A percentile compares a stretch with the other conserved stretches of the same genome.
These are phyloP conservation scores for Panthera tigris DNA, from an alignment of 2,113 vertebrate genomes.

Conservation along the genomic window DNA sequence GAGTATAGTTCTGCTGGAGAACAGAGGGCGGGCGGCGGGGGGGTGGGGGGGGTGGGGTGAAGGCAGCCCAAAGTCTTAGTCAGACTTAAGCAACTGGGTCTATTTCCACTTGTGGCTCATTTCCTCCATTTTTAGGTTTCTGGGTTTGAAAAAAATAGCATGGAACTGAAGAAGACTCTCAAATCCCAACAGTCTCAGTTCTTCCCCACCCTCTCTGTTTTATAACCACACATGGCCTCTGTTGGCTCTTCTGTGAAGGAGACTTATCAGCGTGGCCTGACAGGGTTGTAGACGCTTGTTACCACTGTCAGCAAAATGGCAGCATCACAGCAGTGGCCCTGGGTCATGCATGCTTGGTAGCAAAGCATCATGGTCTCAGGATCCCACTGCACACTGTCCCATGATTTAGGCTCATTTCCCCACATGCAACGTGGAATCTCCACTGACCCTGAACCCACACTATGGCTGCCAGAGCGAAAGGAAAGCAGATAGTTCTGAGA, in stretches of 20 bases:
- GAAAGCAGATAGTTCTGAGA: not conserved
- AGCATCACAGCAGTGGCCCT: not conserved
- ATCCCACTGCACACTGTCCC: not conserved
- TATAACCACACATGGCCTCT: not conserved
- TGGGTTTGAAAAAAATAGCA: constrained; percentile 1
- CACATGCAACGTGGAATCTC: not conserved
- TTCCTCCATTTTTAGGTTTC: not conserved
- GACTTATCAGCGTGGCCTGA: not conserved
- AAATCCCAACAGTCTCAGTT: not conserved
- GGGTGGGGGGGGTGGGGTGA: not conserved
- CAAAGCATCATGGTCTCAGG: not conserved
- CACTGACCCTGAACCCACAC: not conserved
- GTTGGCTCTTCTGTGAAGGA: not conserved
- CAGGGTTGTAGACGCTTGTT: not conserved
- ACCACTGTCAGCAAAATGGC: not conserved
- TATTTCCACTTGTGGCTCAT: not conserved
- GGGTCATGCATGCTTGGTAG: not conserved
- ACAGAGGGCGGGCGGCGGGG: too few species aligned
- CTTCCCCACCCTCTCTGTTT: not conserved
- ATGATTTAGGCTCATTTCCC: not conserved
- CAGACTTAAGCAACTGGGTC: not conserved
- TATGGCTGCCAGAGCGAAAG: not conserved
- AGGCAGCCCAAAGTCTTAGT: not conserved
- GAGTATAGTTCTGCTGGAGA: not conserved
- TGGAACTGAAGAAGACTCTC: not conserved